phyloP scores from a whole-genome alignment of 1,140 invertebrate genomes.

The Drosophila nasuta region DNA sequence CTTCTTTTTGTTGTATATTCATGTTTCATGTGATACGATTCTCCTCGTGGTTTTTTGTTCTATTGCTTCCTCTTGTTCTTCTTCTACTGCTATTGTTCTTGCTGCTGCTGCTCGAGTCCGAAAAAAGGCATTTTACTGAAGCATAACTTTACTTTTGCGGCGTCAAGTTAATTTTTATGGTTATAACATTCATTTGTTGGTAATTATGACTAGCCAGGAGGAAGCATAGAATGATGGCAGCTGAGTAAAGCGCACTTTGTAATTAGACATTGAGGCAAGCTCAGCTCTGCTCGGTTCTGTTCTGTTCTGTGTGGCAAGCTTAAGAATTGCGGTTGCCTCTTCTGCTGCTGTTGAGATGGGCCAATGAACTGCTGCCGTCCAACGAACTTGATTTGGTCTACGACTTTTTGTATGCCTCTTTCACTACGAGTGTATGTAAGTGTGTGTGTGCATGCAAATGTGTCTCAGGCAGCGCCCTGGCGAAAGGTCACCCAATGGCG shows the following conservation, averaged over 20 bases:
- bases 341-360: slow-evolving; percentile 39
- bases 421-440: not conserved
- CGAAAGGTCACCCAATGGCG: slow-evolving; percentile 67
- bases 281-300: slow-evolving; percentile 10
- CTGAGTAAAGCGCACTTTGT: slow-evolving; percentile 66
- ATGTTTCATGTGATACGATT: slow-evolving; percentile 10
- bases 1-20: slow-evolving; percentile 2
- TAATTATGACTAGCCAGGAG: slow-evolving; percentile 68
- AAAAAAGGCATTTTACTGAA: slow-evolving; percentile 74
- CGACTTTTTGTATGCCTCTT: slow-evolving; percentile 28
- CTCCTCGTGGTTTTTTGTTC: not conserved
- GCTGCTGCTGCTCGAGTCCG: slow-evolving; percentile 20
- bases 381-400: slow-evolving; percentile 80
- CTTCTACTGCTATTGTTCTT: slow-evolving; percentile 26
- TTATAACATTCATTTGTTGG: slow-evolving; percentile 81
- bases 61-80: not conserved
- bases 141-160: slow-evolving; percentile 74
- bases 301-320: slow-evolving; percentile 14
- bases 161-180: slow-evolving; percentile 79
- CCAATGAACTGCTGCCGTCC: slow-evolving; percentile 72
- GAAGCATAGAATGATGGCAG: not conserved
- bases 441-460: slow-evolving; percentile 71
- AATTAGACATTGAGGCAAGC: slow-evolving; percentile 80
- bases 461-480: slow-evolving; percentile 55
- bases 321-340: slow-evolving; percentile 46